phyloP scores from a whole-genome alignment of 2,113 vertebrate genomes.

The Scatophagus argus region DNA sequence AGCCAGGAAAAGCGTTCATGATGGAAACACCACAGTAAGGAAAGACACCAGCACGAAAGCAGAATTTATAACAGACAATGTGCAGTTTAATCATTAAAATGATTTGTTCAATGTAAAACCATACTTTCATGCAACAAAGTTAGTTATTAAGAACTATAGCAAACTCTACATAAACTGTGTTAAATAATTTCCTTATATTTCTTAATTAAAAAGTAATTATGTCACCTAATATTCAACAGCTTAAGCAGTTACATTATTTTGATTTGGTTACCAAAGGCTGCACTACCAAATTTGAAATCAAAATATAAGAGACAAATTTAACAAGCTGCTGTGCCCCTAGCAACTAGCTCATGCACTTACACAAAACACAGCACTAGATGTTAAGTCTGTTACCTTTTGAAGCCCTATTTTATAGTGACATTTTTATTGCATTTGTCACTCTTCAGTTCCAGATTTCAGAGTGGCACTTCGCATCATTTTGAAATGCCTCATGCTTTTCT shows the following conservation, averaged over 20 bases:
- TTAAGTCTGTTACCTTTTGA: slow-evolving; percentile 20
- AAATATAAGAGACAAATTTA: background rate
- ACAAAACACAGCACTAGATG: slow-evolving; percentile 7
- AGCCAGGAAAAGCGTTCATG: slow-evolving; percentile 64
- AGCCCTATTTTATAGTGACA: slow-evolving; percentile 7
- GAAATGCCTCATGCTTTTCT: slow-evolving; percentile 49
- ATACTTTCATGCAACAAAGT: background rate
- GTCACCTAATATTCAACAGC: background rate
- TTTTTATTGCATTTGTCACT: slow-evolving; percentile 8
- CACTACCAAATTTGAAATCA: background rate
- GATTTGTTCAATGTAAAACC: background rate
- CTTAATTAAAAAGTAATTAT: background rate
- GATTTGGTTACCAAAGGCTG: background rate
- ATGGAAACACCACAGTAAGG: slow-evolving; percentile 65
- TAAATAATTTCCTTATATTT: background rate
- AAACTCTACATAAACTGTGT: no score
- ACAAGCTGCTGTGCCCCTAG: no score
- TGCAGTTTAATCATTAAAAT: slow-evolving; percentile 6
- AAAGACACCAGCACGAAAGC: slow-evolving; percentile 11
- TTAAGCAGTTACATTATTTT: background rate
- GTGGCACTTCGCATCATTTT: slow-evolving; percentile 21
- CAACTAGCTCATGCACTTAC: background rate
- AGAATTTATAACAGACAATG: slow-evolving; percentile 15
- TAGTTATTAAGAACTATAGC: background rate
- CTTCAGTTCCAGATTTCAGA: slow-evolving; percentile 2